Percentiles rank a stretch among this genome's conserved stretches.
phyloP scores from a whole-genome alignment of 2,113 vertebrate species.

The Fulica atra region DNA sequence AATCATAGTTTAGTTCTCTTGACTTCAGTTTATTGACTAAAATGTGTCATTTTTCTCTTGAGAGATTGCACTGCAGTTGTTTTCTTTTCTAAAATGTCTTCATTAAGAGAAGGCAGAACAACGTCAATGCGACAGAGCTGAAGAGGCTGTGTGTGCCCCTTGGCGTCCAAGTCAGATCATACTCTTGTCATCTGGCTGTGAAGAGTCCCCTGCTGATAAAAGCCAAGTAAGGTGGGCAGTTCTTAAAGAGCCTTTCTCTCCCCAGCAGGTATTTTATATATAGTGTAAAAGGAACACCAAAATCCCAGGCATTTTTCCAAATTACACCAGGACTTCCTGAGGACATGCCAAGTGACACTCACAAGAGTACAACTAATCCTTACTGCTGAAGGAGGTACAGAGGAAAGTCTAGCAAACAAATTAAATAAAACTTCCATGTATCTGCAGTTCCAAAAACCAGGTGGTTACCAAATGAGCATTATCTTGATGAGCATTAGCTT shows the following conservation, averaged over 20 bases:
- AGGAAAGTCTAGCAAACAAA: not conserved
- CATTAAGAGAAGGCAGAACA: not conserved
- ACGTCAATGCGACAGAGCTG: not conserved
- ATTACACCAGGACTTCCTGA: not conserved
- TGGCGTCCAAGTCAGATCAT: not conserved
- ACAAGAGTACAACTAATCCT: not conserved
- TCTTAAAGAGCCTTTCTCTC: not conserved
- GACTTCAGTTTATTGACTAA: not conserved
- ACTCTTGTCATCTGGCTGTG: not conserved
- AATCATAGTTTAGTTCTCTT: not conserved
- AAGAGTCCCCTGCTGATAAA: not conserved
- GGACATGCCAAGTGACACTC: not conserved
- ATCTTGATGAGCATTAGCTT: no score
- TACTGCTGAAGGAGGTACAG: rapidly evolving
- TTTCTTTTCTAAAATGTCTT: not conserved
- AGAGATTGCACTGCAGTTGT: not conserved
- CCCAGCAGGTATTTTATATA: not conserved
- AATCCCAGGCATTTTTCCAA: not conserved
- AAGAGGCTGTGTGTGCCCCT: not conserved
- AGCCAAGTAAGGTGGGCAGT: not conserved
- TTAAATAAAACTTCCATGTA: not conserved
- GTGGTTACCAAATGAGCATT: not conserved
- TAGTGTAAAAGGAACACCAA: not conserved
- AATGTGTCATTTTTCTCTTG: not conserved
- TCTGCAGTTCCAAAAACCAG: not conserved